These are phyloP conservation scores for Synanthedon formicaeformis DNA, from an alignment of 2,888 invertebrate genomes.

Conservation along the genomic window DNA sequence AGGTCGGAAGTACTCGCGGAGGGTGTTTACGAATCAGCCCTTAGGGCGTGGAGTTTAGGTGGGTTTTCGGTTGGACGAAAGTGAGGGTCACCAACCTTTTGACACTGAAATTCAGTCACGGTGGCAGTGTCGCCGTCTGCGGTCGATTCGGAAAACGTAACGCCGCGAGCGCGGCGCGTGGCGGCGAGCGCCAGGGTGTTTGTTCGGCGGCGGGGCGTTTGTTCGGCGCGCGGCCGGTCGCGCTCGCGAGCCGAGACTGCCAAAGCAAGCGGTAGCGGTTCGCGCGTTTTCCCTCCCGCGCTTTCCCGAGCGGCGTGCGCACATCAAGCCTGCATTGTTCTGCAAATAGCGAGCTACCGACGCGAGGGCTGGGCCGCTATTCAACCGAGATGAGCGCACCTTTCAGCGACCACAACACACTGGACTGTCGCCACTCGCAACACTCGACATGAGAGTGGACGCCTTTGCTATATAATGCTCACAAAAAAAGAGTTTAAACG, in stretches of 20 bases:
- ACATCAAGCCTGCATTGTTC: constrained; percentile 66
- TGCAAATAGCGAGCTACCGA: constrained; percentile 48
- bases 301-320: constrained; percentile 48
- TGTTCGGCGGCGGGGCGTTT: constrained; percentile 31
- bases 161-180: constrained; percentile 61
- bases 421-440: constrained; percentile 30
- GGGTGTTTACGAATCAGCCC: constrained; percentile 21
- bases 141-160: constrained; percentile 65
- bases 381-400: constrained; percentile 34
- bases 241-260: constrained; percentile 61
- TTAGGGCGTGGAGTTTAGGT: constrained; percentile 26
- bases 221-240: constrained; percentile 61
- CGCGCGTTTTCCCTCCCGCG: constrained; percentile 54
- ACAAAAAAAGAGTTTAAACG: constrained; percentile 26
- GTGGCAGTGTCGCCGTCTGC: constrained; percentile 49
- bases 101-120: constrained; percentile 65
- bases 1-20: constrained; percentile 9
- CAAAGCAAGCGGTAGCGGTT: constrained; percentile 6
- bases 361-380: constrained; percentile 52
- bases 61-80: constrained; percentile 37
- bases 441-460: constrained; percentile 20
- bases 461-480: constrained; percentile 21
- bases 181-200: constrained; percentile 60
- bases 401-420: constrained; percentile 26
- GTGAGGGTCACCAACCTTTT: constrained; percentile 63